Conservation (phyloP, 2,113 vertebrate species). For the Myanophis thanlyinensis region DNA sequence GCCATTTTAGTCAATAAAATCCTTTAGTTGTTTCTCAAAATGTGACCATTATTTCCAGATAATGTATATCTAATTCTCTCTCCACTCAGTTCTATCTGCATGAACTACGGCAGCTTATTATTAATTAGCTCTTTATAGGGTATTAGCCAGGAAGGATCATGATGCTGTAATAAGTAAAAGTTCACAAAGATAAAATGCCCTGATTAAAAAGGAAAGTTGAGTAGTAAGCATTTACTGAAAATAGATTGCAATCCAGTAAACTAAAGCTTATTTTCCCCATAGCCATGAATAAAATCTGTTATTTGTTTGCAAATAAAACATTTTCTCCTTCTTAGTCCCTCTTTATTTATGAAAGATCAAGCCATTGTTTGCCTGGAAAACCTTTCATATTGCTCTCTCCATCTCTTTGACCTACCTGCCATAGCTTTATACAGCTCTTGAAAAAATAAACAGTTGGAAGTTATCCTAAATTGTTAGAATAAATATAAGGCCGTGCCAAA, state of each 20-base stretch:
- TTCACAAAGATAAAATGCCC: conserved; percentile 65
- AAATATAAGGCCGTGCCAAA: not conserved
- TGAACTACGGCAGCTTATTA: conserved; percentile 55
- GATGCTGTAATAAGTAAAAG: conserved; percentile 52
- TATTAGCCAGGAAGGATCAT: conserved; percentile 66
- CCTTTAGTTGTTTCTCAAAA: conserved; percentile 53
- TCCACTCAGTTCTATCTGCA: conserved; percentile 48
- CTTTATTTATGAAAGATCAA: conserved; percentile 26
- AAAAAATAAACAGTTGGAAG: not conserved
- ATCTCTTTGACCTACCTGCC: not conserved
- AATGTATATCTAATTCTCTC: conserved; percentile 56
- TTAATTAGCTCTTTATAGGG: conserved; percentile 71
- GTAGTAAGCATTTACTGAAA: conserved; percentile 68
- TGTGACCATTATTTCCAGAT: conserved; percentile 53
- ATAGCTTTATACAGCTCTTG: not conserved
- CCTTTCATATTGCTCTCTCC: not conserved
- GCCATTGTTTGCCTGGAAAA: not conserved
- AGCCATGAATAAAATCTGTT: conserved; percentile 49
- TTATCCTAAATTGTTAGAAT: not conserved
- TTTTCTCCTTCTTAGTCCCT: conserved; percentile 54
- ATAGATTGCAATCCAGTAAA: conserved; percentile 59
- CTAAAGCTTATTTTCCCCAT: conserved; percentile 54
- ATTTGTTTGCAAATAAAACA: conserved; percentile 60
- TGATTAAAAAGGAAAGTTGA: conserved; percentile 67
- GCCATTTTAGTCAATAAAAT: conserved; percentile 60